Conservation (phyloP, 1,140 invertebrate genomes). For the Mycetomoellerius zeteki region DNA sequence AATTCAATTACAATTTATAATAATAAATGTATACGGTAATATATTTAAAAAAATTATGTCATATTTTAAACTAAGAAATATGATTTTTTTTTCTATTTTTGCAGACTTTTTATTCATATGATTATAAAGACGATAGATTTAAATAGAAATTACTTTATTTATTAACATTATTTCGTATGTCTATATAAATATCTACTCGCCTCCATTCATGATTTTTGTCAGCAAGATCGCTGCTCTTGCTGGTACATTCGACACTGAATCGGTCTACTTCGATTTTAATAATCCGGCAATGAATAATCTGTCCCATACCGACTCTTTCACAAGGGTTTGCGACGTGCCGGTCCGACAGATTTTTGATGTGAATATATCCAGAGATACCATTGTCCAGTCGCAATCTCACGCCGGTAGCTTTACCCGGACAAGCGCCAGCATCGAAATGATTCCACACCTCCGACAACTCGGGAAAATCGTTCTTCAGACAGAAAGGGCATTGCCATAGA, state of each 20-base stretch:
- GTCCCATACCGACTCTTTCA: constrained; percentile 95
- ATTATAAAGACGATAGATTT: constrained; percentile 3
- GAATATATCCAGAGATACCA: constrained; percentile 97
- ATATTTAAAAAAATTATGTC: not conserved
- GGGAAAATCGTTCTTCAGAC: constrained; percentile 97
- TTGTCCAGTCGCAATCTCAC: constrained; percentile 97
- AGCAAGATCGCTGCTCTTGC: constrained; percentile 96
- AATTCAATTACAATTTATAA: constrained; percentile 61
- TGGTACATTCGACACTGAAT: constrained; percentile 97
- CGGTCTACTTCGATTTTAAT: constrained; percentile 98
- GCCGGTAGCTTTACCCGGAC: constrained; percentile 98
- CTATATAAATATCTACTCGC: constrained; percentile 80
- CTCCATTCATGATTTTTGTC: constrained; percentile 97
- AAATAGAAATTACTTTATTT: not conserved
- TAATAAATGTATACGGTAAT: constrained; percentile 39
- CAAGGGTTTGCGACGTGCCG: constrained; percentile 97
- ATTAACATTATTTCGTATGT: not conserved
- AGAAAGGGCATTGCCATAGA: constrained; percentile 99
- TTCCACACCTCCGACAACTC: constrained; percentile 99
- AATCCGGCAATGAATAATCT: constrained; percentile 97
- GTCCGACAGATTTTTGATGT: constrained; percentile 98
- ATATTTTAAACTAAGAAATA: not conserved
- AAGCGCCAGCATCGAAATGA: constrained; percentile 98
- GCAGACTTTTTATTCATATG: not conserved
- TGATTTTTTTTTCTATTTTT: not conserved